Conservation (phyloP, 2,888 invertebrate species). For the Chrysomela aeneicollis region DNA sequence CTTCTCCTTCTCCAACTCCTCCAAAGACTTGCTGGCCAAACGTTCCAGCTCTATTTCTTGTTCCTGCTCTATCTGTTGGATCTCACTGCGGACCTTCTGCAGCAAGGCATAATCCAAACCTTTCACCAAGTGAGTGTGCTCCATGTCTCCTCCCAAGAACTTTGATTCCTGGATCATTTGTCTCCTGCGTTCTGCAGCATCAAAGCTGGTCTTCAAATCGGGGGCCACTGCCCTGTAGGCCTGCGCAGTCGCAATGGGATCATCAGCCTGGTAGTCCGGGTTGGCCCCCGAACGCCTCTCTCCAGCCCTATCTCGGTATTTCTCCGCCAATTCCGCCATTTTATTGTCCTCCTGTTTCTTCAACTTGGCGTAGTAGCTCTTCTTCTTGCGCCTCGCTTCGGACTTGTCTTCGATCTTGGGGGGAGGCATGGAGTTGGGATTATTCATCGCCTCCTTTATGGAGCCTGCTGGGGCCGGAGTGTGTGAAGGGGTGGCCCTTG, state of each 20-base stretch:
- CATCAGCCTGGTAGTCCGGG: slow-evolving; percentile 82
- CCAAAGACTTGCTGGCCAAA: slow-evolving; percentile 68
- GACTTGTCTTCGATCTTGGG: slow-evolving; percentile 74
- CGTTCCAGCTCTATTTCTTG: slow-evolving; percentile 85
- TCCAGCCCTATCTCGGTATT: slow-evolving; percentile 89
- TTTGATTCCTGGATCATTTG: slow-evolving; percentile 98
- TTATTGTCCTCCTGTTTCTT: slow-evolving; percentile 96
- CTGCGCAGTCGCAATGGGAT: slow-evolving; percentile 83
- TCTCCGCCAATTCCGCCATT: slow-evolving; percentile 91
- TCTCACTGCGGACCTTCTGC: slow-evolving; percentile 95
- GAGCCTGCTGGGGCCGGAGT: slow-evolving; percentile 69
- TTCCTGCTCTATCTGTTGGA: slow-evolving; percentile 79
- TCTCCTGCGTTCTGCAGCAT: slow-evolving; percentile 92
- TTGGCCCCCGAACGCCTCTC: slow-evolving; percentile 75
- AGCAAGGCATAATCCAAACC: slow-evolving; percentile 90
- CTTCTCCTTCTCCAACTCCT: slow-evolving; percentile 60
- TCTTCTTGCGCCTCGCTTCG: slow-evolving; percentile 89
- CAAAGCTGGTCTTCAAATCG: slow-evolving; percentile 91
- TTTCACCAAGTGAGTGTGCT: slow-evolving; percentile 99
- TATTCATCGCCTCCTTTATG: slow-evolving; percentile 74
- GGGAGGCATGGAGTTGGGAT: slow-evolving; percentile 58
- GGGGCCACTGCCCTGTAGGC: slow-evolving; percentile 89
- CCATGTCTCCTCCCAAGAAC: slow-evolving; percentile 95
- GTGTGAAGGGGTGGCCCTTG: slow-evolving; percentile 75
- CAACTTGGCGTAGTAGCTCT: slow-evolving; percentile 91